Conservation (phyloP, 2,113 vertebrate species). For the Coracopsis vasa region DNA sequence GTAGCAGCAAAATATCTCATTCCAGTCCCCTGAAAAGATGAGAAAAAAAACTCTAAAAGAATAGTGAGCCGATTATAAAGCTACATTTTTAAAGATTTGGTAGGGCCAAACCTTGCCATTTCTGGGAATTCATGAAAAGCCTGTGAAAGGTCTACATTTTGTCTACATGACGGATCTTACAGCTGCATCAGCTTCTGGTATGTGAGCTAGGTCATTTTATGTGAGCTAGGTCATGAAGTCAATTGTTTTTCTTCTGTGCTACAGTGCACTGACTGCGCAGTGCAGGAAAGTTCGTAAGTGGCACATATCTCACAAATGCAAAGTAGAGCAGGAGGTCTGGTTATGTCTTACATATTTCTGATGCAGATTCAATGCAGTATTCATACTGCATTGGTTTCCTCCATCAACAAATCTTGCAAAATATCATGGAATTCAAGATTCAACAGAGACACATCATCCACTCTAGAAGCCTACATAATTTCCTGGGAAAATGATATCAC, state of each 20-base stretch:
- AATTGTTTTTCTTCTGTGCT: neutral
- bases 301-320: neutral
- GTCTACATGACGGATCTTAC: neutral
- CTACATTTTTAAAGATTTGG: neutral
- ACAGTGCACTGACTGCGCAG: neutral
- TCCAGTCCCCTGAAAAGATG: neutral
- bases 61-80: neutral
- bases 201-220: neutral
- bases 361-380: accelerated
- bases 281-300: neutral
- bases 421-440: neutral
- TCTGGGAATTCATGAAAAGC: neutral
- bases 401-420: neutral
- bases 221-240: neutral
- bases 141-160: neutral
- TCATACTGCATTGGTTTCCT: neutral
- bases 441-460: neutral
- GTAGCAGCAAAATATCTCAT: neutral
- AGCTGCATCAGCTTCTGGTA: neutral
- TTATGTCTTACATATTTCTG: neutral
- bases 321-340: neutral
- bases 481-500: neutral
- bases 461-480: neutral
- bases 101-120: neutral
- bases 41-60: neutral